Percentiles rank a stretch among this genome's conserved stretches.
phyloP scores from a whole-genome alignment of 2,113 vertebrate species.

The Crotalus helleri region DNA sequence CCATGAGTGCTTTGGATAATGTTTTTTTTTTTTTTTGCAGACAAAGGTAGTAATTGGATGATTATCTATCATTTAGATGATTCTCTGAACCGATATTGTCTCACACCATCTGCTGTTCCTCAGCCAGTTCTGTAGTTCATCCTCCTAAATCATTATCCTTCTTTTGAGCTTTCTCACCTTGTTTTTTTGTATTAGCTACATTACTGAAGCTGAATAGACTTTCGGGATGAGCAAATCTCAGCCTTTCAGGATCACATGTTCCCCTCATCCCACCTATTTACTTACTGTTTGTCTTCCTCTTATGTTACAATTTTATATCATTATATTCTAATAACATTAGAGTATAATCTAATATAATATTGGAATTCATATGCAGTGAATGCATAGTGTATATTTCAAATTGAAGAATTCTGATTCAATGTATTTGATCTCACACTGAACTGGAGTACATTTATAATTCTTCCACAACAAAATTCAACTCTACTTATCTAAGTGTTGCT shows the following conservation, averaged over 20 bases:
- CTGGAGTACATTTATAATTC: neutral
- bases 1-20: neutral
- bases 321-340: neutral
- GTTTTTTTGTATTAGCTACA: neutral
- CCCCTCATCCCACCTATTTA: neutral
- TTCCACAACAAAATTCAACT: neutral
- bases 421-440: neutral
- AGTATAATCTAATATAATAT: neutral
- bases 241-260: neutral
- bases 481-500: neutral
- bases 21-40: neutral
- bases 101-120: neutral
- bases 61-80: neutral
- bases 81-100: neutral
- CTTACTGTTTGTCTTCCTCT: neutral
- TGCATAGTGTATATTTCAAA: neutral
- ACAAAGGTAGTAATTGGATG: neutral
- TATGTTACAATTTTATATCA: neutral
- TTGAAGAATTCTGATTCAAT: neutral
- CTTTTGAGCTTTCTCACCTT: neutral
- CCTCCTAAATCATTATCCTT: neutral
- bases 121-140: neutral
- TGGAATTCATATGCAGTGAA: neutral
- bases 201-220: neutral
- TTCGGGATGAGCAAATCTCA: neutral